Evolutionary conservation across 2,797 vertebrate species (phyloP), one percentile per base, ranked within the genome.

Genomic region (Sebastes matsubarae): DNA sequence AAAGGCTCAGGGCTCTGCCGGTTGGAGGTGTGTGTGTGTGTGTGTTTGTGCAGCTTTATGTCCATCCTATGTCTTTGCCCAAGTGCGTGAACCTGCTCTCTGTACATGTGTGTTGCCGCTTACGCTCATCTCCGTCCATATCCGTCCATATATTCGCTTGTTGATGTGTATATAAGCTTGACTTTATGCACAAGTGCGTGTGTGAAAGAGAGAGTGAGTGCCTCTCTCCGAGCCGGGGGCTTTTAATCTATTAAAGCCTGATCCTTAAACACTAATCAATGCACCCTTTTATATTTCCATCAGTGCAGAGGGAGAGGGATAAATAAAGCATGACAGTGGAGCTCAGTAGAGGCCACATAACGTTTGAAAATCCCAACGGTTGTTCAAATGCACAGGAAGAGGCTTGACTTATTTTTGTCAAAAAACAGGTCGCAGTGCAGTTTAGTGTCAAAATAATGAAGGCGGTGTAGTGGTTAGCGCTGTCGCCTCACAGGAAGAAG

Each of bases 261-360:
- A 95, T 94, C 91, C 90, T 94, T 95, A 95, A 95, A 93, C 93
- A 93, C 93, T 94, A 95, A 96, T 96, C 94, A 96, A 95, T 96
- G 93, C 85, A 72, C 77, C 89, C 93, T 94, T 96, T 95, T 94
- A 94, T 95, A 94, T 95, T 95, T 94, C 94, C 93, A 95, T 96
- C 92, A 92, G 81, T 89, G 82, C 87, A 89, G 82, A 88, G 81
- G 89, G 88, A 94, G 94, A 87, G 76, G 82, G 86, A 94, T 94
- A 92, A 94, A 91, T 92, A 90, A 93, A 92, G 85, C 76, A 88
- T 92, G 92, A 88, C 88, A 87, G 73, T 83, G 87, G 86, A 86
- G 87, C 83, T 86, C 87, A 77, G 72, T 54, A 78, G 64, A 69
- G 68, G 69, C 77, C 77, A 72, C 85, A 83, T 74, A 68, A 55